phyloP scores from a whole-genome alignment of 2,888 invertebrate species.

The Cephonodes hylas region DNA sequence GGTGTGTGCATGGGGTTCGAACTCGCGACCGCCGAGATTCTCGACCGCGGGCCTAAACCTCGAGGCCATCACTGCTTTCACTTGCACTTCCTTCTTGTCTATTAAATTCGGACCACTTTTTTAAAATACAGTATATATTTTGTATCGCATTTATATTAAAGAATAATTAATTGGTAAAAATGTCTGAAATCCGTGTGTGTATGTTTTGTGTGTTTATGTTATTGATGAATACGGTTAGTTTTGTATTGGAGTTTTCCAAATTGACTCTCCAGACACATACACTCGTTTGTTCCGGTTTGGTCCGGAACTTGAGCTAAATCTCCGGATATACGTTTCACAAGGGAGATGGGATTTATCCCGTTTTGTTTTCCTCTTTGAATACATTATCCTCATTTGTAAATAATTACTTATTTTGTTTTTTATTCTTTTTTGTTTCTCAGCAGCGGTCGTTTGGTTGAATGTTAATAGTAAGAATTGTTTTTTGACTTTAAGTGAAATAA shows the following conservation, averaged over 20 bases:
- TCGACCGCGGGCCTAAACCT: too few relatives aligned
- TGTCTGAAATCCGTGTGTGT: too few relatives aligned
- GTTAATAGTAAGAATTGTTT: neutral
- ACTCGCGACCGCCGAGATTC: too few relatives aligned
- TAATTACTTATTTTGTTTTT: conserved; percentile 46
- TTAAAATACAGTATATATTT: too few relatives aligned
- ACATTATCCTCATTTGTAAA: conserved; percentile 63
- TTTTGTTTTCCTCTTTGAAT: conserved; percentile 52
- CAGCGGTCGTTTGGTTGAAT: neutral
- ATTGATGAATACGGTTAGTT: neutral
- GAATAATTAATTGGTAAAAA: too few relatives aligned
- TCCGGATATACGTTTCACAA: conserved; percentile 35
- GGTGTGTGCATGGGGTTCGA: too few relatives aligned
- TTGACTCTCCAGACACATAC: neutral
- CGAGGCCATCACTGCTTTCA: too few relatives aligned
- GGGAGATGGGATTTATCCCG: conserved; percentile 49
- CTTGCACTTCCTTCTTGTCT: too few relatives aligned
- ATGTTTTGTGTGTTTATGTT: neutral
- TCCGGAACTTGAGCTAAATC: conserved; percentile 35
- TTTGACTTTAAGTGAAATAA: neutral
- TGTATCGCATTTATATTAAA: too few relatives aligned
- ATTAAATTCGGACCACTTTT: too few relatives aligned
- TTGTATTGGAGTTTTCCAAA: neutral
- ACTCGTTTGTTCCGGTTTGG: conserved; percentile 22
- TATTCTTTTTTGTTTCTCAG: conserved; percentile 11